Base-by-base conservation (phyloP, 1,140 invertebrate species). In the Calliphora vicina region DNA sequence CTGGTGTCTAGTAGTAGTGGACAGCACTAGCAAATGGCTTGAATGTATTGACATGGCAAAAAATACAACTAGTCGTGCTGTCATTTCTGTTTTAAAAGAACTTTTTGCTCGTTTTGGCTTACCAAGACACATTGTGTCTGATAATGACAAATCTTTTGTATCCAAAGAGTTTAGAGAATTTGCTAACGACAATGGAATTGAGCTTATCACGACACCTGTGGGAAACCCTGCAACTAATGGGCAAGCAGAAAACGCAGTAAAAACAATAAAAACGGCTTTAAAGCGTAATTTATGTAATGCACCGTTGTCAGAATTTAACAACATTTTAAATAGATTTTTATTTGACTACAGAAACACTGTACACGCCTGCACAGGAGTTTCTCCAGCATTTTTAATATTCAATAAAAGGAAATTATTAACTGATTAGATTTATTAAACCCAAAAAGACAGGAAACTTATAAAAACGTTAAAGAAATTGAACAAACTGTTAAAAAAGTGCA, bases 271-370 rank as follows among this genome's bases (percentile, higher is more conserved):
- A 43, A 43, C 23, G 1, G 76, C 29, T n/a, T 35, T 42, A 5
- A 80, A 94, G 94, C 73, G 94, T 8, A 29, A 29, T 29, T 29
- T 29, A 29, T n/a, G 8, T 29, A 29, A 29, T 29, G 29, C 94
- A 87, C 91, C 93, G 72, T 93, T 97, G 13, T 94, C 95, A 8
- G 94, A 95, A 84, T 91, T 96, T 27, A 80, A 50, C 35, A 50
- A 42, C 17, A 27, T 25, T 8, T 25, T 90, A 98, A 50, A 93
- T 94, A 15, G 91, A 92, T 3, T 91, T 98, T 42, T 94, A 97
- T 91, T 94, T 94, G 17, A 92, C 96, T 81, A 96, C 97, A 88
- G 95, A 29, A 29, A 29, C 29, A 29, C 29, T 3, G 29, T 3
- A 29, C 29, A 29, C 29, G 29, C 29, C 29, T 3, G 29, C 10